Percentiles rank a stretch among this genome's conserved stretches.
These are phyloP conservation scores for Pollenia griseotomentosa DNA, from an alignment of 2,888 invertebrate genomes.

Conservation along the genomic window DNA sequence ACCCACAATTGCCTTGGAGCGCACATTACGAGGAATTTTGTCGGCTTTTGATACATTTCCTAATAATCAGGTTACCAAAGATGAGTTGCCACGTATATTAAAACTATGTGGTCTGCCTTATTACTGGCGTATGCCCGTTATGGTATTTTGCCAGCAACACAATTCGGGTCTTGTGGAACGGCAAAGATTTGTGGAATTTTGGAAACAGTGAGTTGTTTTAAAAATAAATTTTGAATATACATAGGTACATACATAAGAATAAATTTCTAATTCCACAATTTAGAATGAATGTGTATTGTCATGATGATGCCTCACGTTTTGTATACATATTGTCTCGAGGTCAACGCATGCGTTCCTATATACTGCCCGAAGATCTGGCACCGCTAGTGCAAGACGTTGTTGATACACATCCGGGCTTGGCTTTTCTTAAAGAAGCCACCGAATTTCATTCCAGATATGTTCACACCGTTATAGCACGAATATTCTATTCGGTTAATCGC, in stretches of 20 bases:
- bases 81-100: constrained; percentile 88
- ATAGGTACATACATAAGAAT: background rate
- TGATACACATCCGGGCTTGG: constrained; percentile 98
- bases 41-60: constrained; percentile 91
- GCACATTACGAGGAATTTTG: constrained; percentile 90
- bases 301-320: constrained; percentile 95
- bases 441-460: constrained; percentile 99
- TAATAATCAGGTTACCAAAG: constrained; percentile 88
- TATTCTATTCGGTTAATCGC: constrained; percentile 98
- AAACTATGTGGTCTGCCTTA: constrained; percentile 96
- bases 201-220: constrained; percentile 92
- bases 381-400: constrained; percentile 98
- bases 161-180: constrained; percentile 90
- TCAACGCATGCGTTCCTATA: constrained; percentile 84
- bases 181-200: constrained; percentile 93
- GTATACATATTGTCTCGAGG: constrained; percentile 93
- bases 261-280: constrained; percentile 63
- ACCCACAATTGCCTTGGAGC: constrained; percentile 89
- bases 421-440: constrained; percentile 98
- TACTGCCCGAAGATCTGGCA: constrained; percentile 96
- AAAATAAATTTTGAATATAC: constrained; percentile 1
- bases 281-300: constrained; percentile 92
- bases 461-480: constrained; percentile 98
- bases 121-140: constrained; percentile 99
- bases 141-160: constrained; percentile 92